phyloP scores from a whole-genome alignment of 2,888 invertebrate genomes.

The Lacanobia oleracea region DNA sequence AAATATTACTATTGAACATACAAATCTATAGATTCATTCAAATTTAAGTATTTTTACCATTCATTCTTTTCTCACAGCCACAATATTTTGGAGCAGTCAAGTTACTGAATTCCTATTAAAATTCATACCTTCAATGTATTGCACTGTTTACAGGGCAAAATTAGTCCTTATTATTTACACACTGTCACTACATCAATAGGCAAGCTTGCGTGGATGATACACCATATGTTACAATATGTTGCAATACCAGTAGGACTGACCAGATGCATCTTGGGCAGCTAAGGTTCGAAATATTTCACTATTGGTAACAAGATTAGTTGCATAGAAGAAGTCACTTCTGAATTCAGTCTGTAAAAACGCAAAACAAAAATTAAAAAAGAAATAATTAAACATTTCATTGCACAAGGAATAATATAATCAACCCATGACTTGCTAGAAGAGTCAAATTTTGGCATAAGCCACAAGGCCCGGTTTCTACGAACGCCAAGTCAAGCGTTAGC shows the following conservation, averaged over 20 bases:
- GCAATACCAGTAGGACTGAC: neutral
- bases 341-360: conserved; percentile 72
- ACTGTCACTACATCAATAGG: too few species aligned
- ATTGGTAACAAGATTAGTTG: conserved; percentile 58
- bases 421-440: neutral
- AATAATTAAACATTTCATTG: neutral
- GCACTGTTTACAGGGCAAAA: neutral
- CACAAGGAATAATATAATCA: neutral
- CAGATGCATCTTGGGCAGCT: neutral
- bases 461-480: neutral
- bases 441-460: neutral
- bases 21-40: too few species aligned
- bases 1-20: neutral
- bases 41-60: neutral
- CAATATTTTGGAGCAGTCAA: neutral
- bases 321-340: conserved; percentile 69
- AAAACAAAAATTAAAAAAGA: neutral
- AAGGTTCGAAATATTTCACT: too few species aligned
- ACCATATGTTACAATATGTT: neutral
- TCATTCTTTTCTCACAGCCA: neutral
- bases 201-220: neutral
- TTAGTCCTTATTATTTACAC: neutral
- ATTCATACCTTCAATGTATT: neutral
- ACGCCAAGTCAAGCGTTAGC: neutral
- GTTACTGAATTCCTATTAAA: neutral